phyloP scores from a whole-genome alignment of 2,888 invertebrate species.

The Omphaloscelis lunosa region DNA sequence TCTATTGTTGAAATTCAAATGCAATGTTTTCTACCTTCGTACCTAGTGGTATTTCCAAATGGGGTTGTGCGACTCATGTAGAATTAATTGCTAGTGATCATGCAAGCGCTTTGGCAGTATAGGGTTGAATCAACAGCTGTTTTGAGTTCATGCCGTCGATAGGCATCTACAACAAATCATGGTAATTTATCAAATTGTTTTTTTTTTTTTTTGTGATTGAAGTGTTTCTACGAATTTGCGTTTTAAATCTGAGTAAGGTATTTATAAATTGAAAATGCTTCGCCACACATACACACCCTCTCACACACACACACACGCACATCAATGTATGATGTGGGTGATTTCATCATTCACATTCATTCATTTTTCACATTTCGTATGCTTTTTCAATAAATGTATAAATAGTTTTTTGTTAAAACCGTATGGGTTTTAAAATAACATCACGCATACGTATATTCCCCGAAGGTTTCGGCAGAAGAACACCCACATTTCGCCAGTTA shows the following conservation, averaged over 20 bases:
- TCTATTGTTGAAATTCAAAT: slow-evolving; percentile 27
- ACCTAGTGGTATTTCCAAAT: slow-evolving; percentile 29
- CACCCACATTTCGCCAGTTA: background rate
- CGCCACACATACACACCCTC: too few species aligned
- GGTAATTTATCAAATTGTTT: slow-evolving; percentile 3
- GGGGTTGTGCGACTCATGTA: slow-evolving; percentile 16
- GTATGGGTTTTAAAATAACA: too few species aligned
- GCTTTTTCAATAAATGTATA: background rate
- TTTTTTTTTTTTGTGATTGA: slow-evolving; percentile 2
- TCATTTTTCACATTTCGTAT: too few species aligned
- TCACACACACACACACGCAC: too few species aligned
- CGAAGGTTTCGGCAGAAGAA: too few species aligned
- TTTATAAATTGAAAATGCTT: background rate
- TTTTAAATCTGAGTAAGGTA: background rate
- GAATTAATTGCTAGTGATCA: slow-evolving; percentile 48
- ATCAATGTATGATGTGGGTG: too few species aligned
- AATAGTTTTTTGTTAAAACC: background rate
- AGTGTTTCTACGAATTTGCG: background rate
- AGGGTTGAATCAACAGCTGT: slow-evolving; percentile 31
- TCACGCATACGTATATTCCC: too few species aligned
- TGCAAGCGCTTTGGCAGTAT: slow-evolving; percentile 32
- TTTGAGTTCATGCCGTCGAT: slow-evolving; percentile 39
- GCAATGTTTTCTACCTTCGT: slow-evolving; percentile 22
- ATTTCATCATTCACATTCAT: too few species aligned
- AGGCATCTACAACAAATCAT: slow-evolving; percentile 35